These are phyloP conservation scores for Stegastes partitus DNA, from an alignment of 2,113 vertebrate species.

Conservation along the genomic window DNA sequence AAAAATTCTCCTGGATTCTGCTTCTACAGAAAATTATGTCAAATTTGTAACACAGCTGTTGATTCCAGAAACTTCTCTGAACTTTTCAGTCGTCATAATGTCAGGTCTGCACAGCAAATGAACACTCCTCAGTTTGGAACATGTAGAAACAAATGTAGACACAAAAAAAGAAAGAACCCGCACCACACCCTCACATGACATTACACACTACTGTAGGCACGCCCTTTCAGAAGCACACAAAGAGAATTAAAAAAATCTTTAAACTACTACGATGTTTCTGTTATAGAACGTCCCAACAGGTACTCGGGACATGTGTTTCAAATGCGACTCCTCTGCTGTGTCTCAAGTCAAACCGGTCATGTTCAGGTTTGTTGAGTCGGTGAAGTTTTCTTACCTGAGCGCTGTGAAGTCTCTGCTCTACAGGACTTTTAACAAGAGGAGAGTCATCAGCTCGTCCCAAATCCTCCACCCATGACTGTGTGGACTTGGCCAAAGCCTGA, in stretches of 20 bases:
- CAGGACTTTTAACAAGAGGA: background rate
- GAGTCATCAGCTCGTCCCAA: conserved; percentile 10
- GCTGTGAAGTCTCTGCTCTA: conserved; percentile 18
- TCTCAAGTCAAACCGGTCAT: background rate
- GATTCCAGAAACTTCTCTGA: background rate
- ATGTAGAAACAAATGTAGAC: conserved; percentile 49
- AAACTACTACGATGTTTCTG: too few relatives aligned
- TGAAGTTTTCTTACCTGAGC: conserved; percentile 42
- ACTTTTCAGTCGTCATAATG: background rate
- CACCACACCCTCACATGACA: conserved; percentile 35
- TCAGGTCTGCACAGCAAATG: conserved; percentile 16
- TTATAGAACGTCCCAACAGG: too few relatives aligned
- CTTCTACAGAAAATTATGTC: background rate
- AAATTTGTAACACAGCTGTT: background rate
- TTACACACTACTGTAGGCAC: background rate
- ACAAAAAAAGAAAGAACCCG: conserved; percentile 15
- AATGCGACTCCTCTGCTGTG: background rate
- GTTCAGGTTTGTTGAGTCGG: background rate
- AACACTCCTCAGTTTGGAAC: conserved; percentile 45
- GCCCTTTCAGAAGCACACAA: background rate
- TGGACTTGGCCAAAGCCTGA: conserved; percentile 14
- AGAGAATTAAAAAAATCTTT: too few relatives aligned
- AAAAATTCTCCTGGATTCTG: conserved; percentile 5
- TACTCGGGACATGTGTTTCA: background rate
- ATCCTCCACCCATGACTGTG: conserved; percentile 14